Conservation (phyloP, 2,797 vertebrate genomes). For the Ctenosaura bakeri region DNA sequence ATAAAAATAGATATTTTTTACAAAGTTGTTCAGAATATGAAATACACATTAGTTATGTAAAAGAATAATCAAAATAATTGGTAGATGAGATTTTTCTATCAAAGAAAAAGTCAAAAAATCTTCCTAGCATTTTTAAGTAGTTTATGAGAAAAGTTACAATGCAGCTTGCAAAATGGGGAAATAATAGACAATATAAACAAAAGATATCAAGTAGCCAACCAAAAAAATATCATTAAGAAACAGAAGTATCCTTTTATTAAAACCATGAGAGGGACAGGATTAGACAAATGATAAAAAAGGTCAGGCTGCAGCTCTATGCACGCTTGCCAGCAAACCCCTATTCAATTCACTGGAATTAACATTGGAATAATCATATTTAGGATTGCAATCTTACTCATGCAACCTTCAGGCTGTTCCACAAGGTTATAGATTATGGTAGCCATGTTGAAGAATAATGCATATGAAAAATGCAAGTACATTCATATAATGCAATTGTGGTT, state of each 20-base stretch:
- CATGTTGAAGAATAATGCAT: conserved; percentile 2
- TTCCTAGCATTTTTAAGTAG: not conserved
- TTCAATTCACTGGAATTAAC: not conserved
- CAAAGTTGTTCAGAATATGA: conserved; percentile 13
- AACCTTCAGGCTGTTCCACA: not conserved
- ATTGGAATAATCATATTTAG: not conserved
- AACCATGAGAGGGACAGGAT: not conserved
- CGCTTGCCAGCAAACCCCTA: not conserved
- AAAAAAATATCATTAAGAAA: not conserved
- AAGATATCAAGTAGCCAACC: not conserved
- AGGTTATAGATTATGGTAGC: not conserved
- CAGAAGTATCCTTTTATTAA: not conserved
- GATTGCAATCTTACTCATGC: not conserved
- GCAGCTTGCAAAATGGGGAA: not conserved
- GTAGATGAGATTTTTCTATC: not conserved
- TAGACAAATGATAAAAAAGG: not conserved
- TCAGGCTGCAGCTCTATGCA: not conserved
- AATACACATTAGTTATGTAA: not conserved
- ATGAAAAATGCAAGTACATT: not conserved
- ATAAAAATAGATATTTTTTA: conserved; percentile 12
- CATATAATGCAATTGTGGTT: not conserved
- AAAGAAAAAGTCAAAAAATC: not conserved
- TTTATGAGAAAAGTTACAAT: not conserved
- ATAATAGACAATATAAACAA: not conserved
- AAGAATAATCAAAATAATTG: not conserved